Evolutionary conservation across 2,797 vertebrate genomes (phyloP).

Genomic region (Numenius phaeopus): DNA sequence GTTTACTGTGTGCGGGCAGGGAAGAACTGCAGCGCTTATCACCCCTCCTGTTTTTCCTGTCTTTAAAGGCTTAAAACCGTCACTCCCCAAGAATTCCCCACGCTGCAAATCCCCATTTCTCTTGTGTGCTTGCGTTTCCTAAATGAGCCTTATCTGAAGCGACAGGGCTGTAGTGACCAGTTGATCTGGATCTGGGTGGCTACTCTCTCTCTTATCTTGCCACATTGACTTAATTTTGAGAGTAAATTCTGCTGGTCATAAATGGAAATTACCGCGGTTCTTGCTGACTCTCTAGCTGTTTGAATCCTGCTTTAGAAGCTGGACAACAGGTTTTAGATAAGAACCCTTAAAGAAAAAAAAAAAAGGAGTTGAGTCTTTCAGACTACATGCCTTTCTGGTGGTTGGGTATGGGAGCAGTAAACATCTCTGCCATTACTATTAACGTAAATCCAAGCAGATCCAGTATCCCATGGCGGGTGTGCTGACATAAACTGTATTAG

Average conservation of each 20-base stretch:
- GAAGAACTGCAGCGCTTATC: constrained; percentile 10
- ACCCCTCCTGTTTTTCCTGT: constrained; percentile 33
- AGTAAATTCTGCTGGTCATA: constrained; percentile 18
- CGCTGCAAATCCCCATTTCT: background rate
- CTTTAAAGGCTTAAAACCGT: constrained; percentile 22
- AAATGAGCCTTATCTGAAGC: constrained; percentile 11
- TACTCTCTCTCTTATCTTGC: constrained; percentile 8
- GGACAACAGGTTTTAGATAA: constrained; percentile 15
- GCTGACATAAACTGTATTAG: background rate
- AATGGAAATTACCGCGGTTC: constrained; percentile 19
- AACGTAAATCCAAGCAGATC: background rate
- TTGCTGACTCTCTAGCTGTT: background rate
- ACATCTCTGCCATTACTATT: background rate
- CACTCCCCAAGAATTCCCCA: constrained; percentile 19
- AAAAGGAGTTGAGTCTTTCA: background rate
- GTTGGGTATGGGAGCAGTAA: background rate
- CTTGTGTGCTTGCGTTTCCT: background rate
- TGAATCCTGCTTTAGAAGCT: constrained; percentile 2
- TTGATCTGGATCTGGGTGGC: background rate
- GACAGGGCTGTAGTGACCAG: background rate
- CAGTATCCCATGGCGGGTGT: background rate
- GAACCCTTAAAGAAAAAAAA: background rate
- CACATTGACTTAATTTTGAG: constrained; percentile 35
- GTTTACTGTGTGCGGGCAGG: background rate
- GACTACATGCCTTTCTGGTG: background rate